A percentile compares a stretch with the other conserved stretches of the same genome.
Conservation (phyloP, 2,797 vertebrate genomes). For the Enteromius anoplus region DNA sequence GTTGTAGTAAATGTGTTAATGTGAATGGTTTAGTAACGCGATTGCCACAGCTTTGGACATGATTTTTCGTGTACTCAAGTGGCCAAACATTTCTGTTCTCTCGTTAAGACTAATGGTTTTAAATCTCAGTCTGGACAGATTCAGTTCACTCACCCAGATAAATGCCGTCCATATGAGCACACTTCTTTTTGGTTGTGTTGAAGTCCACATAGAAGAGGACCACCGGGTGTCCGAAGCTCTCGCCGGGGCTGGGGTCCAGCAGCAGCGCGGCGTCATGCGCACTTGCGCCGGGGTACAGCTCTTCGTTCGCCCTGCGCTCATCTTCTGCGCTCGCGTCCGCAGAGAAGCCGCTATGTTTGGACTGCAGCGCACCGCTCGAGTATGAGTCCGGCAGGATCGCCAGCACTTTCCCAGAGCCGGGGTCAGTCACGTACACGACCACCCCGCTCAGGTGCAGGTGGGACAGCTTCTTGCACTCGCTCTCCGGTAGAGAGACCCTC, state of each 20-base stretch:
- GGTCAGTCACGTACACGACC: slow-evolving; percentile 77
- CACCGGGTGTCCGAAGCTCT: slow-evolving; percentile 83
- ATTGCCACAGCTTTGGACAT: too few species aligned
- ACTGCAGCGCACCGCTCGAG: slow-evolving; percentile 59
- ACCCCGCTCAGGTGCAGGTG: slow-evolving; percentile 73
- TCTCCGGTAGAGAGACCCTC: slow-evolving; percentile 73
- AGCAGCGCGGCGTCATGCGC: slow-evolving; percentile 79
- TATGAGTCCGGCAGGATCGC: slow-evolving; percentile 80
- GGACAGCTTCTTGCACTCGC: slow-evolving; percentile 74
- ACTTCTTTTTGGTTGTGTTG: slow-evolving; percentile 80
- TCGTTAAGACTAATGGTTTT: neutral
- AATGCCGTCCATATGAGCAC: slow-evolving; percentile 77
- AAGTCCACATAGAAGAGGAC: slow-evolving; percentile 81
- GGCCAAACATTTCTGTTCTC: neutral
- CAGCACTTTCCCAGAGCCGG: slow-evolving; percentile 73
- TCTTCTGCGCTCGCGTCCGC: slow-evolving; percentile 58
- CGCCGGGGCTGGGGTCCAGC: slow-evolving; percentile 79
- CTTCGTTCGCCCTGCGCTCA: slow-evolving; percentile 61
- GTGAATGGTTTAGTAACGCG: neutral
- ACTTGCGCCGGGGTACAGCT: slow-evolving; percentile 60
- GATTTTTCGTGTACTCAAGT: neutral
- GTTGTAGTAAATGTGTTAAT: neutral
- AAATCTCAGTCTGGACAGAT: neutral
- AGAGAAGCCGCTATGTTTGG: slow-evolving; percentile 63
- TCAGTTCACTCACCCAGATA: slow-evolving; percentile 75